Conservation (phyloP, 2,797 vertebrate species). For the Pogonophryne albipinna region DNA sequence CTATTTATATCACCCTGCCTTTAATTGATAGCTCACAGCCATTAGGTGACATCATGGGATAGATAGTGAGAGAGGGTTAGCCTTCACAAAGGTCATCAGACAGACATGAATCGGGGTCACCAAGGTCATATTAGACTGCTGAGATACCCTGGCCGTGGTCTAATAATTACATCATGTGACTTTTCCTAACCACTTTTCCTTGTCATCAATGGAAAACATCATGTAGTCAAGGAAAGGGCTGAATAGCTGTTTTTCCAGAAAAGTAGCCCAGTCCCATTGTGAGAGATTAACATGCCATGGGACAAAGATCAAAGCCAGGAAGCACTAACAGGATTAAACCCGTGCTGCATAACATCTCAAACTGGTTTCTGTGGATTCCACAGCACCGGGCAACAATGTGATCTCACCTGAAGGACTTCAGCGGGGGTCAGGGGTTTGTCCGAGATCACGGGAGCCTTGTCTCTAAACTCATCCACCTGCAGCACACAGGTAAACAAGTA, state of each 20-base stretch:
- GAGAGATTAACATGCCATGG: conserved; percentile 52
- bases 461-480: conserved; percentile 83
- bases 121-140: background rate
- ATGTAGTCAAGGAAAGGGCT: background rate
- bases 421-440: conserved; percentile 84
- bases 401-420: conserved; percentile 86
- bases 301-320: conserved; percentile 40
- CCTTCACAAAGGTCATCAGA: background rate
- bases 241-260: conserved; percentile 6
- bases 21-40: background rate
- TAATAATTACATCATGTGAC: no score
- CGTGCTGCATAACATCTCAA: conserved; percentile 1
- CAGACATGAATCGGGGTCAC: background rate
- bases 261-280: background rate
- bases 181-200: no score
- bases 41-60: background rate
- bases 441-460: conserved; percentile 72
- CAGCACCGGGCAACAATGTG: background rate
- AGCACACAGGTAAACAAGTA: conserved; percentile 12
- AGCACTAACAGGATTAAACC: conserved; percentile 49
- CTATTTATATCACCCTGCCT: background rate
- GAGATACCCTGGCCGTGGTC: no score
- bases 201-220: no score
- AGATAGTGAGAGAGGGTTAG: background rate
- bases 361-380: conserved; percentile 37